Conservation (phyloP, 2,113 vertebrate species). For the Corythornis madagascariensis region DNA sequence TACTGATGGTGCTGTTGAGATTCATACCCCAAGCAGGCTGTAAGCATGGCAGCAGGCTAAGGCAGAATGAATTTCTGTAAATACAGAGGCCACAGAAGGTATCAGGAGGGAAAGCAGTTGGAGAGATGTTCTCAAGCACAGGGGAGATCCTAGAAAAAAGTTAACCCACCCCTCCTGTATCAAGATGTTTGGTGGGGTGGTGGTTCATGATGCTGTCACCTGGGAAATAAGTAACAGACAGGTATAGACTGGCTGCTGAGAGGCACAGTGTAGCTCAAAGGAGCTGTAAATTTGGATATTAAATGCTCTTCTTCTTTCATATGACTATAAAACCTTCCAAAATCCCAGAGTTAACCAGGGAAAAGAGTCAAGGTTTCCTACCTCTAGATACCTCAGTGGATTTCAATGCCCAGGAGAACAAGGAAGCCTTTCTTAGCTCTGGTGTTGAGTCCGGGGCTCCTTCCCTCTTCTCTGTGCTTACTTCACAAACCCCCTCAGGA, state of each 20-base stretch:
- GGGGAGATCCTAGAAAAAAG: not conserved
- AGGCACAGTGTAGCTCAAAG: not conserved
- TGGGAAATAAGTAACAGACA: not conserved
- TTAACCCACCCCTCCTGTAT: not conserved
- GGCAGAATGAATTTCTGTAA: not conserved
- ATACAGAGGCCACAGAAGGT: not conserved
- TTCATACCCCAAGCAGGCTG: not conserved
- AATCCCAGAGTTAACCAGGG: not conserved
- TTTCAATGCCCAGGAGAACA: not conserved
- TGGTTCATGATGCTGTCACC: not conserved
- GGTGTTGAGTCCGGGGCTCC: not conserved
- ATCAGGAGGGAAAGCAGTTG: not conserved
- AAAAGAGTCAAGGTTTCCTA: not conserved
- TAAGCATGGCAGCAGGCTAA: fast-evolving
- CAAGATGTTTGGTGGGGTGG: not conserved
- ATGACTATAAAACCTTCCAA: not conserved
- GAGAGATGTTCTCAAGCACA: not conserved
- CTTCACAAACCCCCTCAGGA: not conserved
- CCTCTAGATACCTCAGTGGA: not conserved
- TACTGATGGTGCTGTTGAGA: not conserved
- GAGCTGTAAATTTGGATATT: not conserved
- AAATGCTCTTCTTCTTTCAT: not conserved
- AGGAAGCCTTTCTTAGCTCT: not conserved
- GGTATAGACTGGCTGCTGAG: not conserved
- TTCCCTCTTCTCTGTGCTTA: not conserved